Conservation (phyloP, 2,113 vertebrate genomes). For the Coptodon rendalli region DNA sequence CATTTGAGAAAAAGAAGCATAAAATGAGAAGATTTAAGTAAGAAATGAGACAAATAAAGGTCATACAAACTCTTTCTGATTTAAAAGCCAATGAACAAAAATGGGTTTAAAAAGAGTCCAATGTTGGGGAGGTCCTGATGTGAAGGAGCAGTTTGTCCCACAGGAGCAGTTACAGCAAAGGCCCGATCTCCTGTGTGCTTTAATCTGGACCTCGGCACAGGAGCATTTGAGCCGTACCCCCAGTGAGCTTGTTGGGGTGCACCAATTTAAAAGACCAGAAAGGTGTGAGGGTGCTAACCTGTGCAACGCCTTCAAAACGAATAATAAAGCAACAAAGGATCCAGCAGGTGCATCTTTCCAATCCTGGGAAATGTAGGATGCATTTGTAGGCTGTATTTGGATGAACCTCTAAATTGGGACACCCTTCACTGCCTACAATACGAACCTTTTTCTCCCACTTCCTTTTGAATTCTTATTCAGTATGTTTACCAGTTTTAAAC, state of each 20-base stretch:
- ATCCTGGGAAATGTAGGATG: not conserved
- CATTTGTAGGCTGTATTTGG: not conserved
- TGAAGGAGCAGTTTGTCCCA: not conserved
- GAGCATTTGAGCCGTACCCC: rapidly evolving
- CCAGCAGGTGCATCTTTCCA: not conserved
- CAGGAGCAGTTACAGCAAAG: not conserved
- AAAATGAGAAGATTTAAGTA: not conserved
- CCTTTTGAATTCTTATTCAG: not conserved
- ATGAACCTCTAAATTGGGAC: not conserved
- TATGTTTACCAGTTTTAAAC: not conserved
- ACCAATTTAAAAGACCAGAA: not conserved
- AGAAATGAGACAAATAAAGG: not conserved
- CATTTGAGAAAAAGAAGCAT: not conserved
- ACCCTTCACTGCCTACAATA: not conserved
- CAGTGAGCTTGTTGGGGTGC: rapidly evolving
- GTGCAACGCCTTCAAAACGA: not conserved
- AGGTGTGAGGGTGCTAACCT: not conserved
- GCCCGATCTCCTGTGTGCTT: not conserved
- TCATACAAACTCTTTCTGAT: rapidly evolving
- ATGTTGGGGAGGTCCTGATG: not conserved
- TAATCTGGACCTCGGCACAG: not conserved
- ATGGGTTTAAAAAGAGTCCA: not conserved
- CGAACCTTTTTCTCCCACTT: not conserved
- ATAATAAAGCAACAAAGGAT: not conserved
- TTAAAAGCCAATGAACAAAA: not conserved